Percentiles rank a stretch among this genome's conserved stretches.
Conservation (phyloP, 1,140 invertebrate species). For the Papilio polyxenes region DNA sequence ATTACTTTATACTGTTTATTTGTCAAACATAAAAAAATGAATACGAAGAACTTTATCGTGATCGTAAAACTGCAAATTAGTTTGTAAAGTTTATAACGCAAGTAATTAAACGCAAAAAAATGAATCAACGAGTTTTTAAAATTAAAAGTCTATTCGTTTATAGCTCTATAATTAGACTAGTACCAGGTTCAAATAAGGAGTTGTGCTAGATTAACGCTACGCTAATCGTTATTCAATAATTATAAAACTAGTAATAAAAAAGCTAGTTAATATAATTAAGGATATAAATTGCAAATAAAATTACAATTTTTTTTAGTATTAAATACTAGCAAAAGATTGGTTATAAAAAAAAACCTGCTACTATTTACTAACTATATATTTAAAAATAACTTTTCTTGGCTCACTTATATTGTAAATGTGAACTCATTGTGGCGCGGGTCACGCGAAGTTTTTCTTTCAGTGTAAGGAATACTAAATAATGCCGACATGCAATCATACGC, state of each 20-base stretch:
- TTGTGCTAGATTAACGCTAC: background rate
- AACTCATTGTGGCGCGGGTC: slow-evolving; percentile 43
- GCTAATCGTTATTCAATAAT: background rate
- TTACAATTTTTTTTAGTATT: background rate
- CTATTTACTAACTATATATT: background rate
- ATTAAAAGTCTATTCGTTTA: background rate
- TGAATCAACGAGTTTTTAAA: background rate
- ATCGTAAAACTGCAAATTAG: background rate
- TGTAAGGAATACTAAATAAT: slow-evolving; percentile 43
- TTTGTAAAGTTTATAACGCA: background rate
- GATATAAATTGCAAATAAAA: too few species aligned
- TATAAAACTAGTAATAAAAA: too few species aligned
- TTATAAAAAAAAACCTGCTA: slow-evolving; percentile 1
- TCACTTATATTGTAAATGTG: slow-evolving; percentile 26
- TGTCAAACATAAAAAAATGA: background rate
- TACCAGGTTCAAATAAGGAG: background rate
- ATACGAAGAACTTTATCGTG: background rate
- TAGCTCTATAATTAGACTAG: background rate
- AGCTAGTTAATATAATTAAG: background rate
- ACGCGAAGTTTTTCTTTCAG: slow-evolving; percentile 50
- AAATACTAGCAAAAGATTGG: background rate
- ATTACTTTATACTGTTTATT: background rate
- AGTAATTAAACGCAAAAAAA: background rate
- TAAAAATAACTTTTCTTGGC: background rate
- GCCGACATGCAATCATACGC: slow-evolving; percentile 48